phyloP scores from a whole-genome alignment of 2,888 invertebrate genomes.

The Pasiphila rectangulata region DNA sequence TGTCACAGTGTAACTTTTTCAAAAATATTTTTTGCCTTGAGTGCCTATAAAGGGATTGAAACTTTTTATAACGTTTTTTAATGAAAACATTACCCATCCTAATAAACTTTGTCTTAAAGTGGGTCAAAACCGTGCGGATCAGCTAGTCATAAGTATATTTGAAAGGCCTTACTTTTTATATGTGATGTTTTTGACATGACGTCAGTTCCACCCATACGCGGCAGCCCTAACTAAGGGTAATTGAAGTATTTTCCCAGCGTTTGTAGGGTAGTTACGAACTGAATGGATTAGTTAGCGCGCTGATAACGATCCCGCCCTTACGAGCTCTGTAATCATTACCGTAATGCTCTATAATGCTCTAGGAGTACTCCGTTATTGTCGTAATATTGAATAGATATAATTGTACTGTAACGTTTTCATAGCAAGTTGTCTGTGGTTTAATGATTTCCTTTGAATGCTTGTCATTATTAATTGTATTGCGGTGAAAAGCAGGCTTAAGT shows the following conservation, averaged over 20 bases:
- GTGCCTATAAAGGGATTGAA: too few species aligned
- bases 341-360: slow-evolving; percentile 39
- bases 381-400: background rate
- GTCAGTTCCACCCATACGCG: background rate
- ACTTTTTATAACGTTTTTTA: too few species aligned
- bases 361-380: slow-evolving; percentile 1
- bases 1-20: too few species aligned
- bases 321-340: background rate
- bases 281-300: slow-evolving; percentile 73
- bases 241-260: slow-evolving; percentile 72
- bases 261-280: slow-evolving; percentile 60
- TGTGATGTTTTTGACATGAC: background rate
- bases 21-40: too few species aligned
- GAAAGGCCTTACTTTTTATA: background rate
- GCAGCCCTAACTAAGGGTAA: slow-evolving; percentile 46
- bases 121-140: too few species aligned
- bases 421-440: too few species aligned
- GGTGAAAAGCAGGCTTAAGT: too few species aligned
- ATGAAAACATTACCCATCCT: too few species aligned
- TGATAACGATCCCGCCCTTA: slow-evolving; percentile 56
- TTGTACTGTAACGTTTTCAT: background rate
- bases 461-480: too few species aligned
- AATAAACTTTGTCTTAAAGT: too few species aligned
- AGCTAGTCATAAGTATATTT: too few species aligned
- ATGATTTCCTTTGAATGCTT: too few species aligned